Percentiles rank a stretch among this genome's conserved stretches.
phyloP scores from a whole-genome alignment of 2,888 invertebrate genomes.

The Ectobius pallidus region DNA sequence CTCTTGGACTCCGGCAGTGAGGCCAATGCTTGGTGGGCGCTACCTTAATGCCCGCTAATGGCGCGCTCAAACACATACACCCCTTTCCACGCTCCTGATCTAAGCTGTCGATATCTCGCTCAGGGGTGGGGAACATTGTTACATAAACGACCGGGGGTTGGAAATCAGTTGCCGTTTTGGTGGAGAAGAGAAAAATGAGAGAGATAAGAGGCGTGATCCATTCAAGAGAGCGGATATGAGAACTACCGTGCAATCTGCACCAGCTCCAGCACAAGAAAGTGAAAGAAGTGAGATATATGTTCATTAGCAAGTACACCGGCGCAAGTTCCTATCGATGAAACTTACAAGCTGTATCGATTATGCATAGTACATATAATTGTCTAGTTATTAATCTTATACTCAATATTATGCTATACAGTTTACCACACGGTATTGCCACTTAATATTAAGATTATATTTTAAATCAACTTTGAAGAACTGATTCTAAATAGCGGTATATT shows the following conservation, averaged over 20 bases:
- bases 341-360: too few species aligned
- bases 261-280: constrained; percentile 28
- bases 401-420: too few species aligned
- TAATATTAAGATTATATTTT: too few species aligned
- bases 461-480: too few species aligned
- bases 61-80: constrained; percentile 39
- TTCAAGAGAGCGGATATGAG: constrained; percentile 29
- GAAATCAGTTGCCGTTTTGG: constrained; percentile 41
- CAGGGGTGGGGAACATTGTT: constrained; percentile 39
- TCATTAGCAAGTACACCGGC: constrained; percentile 5
- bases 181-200: constrained; percentile 41
- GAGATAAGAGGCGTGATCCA: constrained; percentile 41
- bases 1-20: too few species aligned
- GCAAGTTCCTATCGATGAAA: too few species aligned
- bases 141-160: constrained; percentile 43
- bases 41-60: constrained; percentile 35
- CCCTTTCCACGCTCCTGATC: constrained; percentile 35
- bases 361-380: too few species aligned
- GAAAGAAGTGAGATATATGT: constrained; percentile 15
- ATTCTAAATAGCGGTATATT: too few species aligned
- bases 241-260: constrained; percentile 29
- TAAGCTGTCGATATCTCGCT: constrained; percentile 40
- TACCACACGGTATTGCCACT: too few species aligned
- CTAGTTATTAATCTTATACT: too few species aligned
- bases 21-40: neutral